phyloP scores from a whole-genome alignment of 2,888 invertebrate genomes.

The Gastrophysa polygoni region DNA sequence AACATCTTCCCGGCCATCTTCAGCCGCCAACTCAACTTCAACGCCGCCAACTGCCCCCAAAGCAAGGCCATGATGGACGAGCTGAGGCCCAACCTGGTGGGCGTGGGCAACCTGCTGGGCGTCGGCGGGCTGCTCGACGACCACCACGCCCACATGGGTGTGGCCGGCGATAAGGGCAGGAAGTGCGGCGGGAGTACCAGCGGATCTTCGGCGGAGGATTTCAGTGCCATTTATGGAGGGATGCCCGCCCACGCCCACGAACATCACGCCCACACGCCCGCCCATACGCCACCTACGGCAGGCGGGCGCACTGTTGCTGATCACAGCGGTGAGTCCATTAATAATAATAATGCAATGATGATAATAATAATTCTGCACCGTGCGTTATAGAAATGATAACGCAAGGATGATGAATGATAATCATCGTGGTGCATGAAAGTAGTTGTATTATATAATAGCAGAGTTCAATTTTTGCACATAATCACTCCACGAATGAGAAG shows the following conservation, averaged over 20 bases:
- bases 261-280: slow-evolving; percentile 66
- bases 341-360: too few relatives aligned
- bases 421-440: too few relatives aligned
- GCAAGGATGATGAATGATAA: too few relatives aligned
- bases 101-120: slow-evolving; percentile 78
- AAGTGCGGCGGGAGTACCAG: slow-evolving; percentile 75
- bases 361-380: too few relatives aligned
- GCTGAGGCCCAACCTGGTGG: slow-evolving; percentile 79
- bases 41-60: slow-evolving; percentile 69
- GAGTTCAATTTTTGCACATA: too few relatives aligned
- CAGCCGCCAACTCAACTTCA: slow-evolving; percentile 86
- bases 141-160: slow-evolving; percentile 66
- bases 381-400: too few relatives aligned
- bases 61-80: slow-evolving; percentile 84
- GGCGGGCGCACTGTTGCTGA: slow-evolving; percentile 56
- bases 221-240: slow-evolving; percentile 81
- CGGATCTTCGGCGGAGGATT: slow-evolving; percentile 86
- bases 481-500: too few relatives aligned
- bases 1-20: slow-evolving; percentile 92
- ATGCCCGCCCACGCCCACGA: slow-evolving; percentile 60
- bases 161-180: slow-evolving; percentile 58
- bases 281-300: slow-evolving; percentile 70
- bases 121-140: slow-evolving; percentile 81
- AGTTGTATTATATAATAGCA: too few relatives aligned
- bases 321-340: slow-evolving; percentile 54